phyloP scores from a whole-genome alignment of 1,140 invertebrate species.

The Lineus longissimus region DNA sequence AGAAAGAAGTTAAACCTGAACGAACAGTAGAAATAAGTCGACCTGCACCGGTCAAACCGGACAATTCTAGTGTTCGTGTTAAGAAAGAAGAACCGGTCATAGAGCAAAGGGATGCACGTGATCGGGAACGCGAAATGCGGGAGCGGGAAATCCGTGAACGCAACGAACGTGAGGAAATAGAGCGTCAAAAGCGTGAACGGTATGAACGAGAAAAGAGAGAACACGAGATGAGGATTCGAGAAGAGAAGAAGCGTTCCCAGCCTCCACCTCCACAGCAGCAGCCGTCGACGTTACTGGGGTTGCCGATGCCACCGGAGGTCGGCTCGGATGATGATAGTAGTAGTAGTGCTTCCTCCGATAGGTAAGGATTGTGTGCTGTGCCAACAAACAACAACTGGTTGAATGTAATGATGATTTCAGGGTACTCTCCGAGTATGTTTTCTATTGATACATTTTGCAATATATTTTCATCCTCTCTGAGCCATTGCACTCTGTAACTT shows the following conservation, averaged over 20 bases:
- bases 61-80: too few relatives aligned
- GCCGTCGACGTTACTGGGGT: neutral
- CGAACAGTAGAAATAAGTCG: neutral
- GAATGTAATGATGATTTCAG: neutral
- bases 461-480: too few relatives aligned
- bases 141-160: too few relatives aligned
- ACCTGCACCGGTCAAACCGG: neutral
- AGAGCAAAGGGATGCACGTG: neutral
- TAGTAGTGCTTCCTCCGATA: neutral
- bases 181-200: too few relatives aligned
- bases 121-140: neutral
- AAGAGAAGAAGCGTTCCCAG: too few relatives aligned
- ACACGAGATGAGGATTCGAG: too few relatives aligned
- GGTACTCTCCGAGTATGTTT: slow-evolving; percentile 5
- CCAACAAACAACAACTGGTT: too few relatives aligned
- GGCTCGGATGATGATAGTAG: neutral
- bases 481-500: too few relatives aligned
- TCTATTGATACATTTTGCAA: slow-evolving; percentile 4
- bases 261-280: too few relatives aligned
- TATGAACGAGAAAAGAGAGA: too few relatives aligned
- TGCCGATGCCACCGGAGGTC: neutral
- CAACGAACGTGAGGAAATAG: too few relatives aligned
- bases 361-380: too few relatives aligned
- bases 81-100: neutral
- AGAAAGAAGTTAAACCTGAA: neutral